Evolutionary conservation across 2,888 invertebrate genomes (phyloP), one percentile per base, ranked within the genome.

Genomic region (Odontocolon sp.): DNA sequence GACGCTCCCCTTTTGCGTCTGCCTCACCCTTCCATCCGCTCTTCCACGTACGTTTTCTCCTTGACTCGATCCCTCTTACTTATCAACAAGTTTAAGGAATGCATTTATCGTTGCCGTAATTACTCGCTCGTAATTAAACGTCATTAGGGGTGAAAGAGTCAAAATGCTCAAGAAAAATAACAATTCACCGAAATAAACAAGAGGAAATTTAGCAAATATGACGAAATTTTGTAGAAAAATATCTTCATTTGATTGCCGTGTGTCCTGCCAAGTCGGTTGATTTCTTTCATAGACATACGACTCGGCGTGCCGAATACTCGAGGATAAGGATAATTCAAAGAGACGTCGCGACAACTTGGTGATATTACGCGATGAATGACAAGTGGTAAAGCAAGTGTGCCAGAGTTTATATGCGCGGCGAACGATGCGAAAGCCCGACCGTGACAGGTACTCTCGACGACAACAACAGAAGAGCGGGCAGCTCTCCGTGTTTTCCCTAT

Each of bases 31-130:
- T 45, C 16, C 5, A 9, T 14, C 56, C 31, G 33, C 33, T 18
- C 36, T 16, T 8, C n/a, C 4, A 11, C 33, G 11, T 33, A 14
- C 21, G 23, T 50, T 50, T 64, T 64, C 50, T 2, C 56, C 11
- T 31, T 6, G n/a, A 36, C 56, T 38, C 16, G 6, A 16, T 36
- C 14, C 11, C 9, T 26, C 63, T 3, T 14, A 4, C 54, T 42
- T 38, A 33, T 56, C 67, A 45, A 23, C 21, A 54, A 67, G 18
- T 42, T 42, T 54, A 67, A 67, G 54, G 67, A 56, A 67, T 67
- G 42, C 67, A 21, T 67, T 67, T 42, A 67, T 67, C 54, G 54
- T 56, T 11, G 6, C 6, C 31, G 54, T 56, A 54, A 67, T 63
- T 26, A 52, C 50, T 52, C 14, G 50, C 14, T 8, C 28, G 14